Evolutionary conservation across 2,888 invertebrate species (phyloP), one percentile per base, ranked within the genome.

Genomic region (Tiphia femorata): DNA sequence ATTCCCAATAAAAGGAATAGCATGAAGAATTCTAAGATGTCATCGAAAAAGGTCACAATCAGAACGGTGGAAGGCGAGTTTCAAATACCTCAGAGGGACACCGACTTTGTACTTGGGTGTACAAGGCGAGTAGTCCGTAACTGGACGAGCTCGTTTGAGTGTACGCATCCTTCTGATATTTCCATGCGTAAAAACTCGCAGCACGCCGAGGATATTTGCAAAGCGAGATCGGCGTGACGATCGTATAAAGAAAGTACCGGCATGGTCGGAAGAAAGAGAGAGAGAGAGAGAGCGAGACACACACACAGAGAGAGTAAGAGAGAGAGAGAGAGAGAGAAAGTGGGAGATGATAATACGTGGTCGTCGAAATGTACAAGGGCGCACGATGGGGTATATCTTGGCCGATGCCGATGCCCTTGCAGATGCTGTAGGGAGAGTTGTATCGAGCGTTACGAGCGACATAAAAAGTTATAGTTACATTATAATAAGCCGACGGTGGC

Each of bases 381-480:
- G 19, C 27, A 27, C 27, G 27, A 10, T 10, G 27, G 27, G 27
- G n/a, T n/a, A n/a, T 21, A 41, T 41, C 23, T 60, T 59, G 48
- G 60, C n/a, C 62, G 59, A 64, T 69, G 64, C 58, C 25, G 51
- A 43, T 48, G 53, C 30, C 47, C 41, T 42, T 30, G 42, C 55
- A 46, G 47, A 50, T 49, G 54, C 62, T 52, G 62, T 67, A 59
- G 42, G 48, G 61, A 55, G 55, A 61, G 67, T 54, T 61, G 62
- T 64, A 64, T 60, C 51, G 70, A 44, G n/a, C 62, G 62, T 78
- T 77, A 75, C 76, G 73, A 76, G 68, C 50, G 64, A 53, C 71
- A 73, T 81, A 80, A 79, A 81, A 81, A 72, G 77, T 79, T 74
- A 80, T 67, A 74, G 78, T 80, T 78, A 77, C 75, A 75, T 78